Evolutionary conservation across 2,113 vertebrate species (phyloP).

Genomic region (Motacilla tschutschensis): DNA sequence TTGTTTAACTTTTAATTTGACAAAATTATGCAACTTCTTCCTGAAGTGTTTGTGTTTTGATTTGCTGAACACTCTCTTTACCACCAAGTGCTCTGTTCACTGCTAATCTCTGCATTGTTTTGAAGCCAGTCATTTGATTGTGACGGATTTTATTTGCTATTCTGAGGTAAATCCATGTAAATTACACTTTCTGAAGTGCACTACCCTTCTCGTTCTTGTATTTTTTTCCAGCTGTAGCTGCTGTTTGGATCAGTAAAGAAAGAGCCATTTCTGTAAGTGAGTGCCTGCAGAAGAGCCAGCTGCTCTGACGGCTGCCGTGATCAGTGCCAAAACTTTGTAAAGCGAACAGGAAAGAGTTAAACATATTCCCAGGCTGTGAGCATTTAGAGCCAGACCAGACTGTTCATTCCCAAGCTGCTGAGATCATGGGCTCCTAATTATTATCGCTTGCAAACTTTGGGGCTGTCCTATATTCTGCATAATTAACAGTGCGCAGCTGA

Average conservation of each 20-base stretch:
- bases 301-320: background rate
- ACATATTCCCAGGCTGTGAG: background rate
- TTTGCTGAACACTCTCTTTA: constrained; percentile 22
- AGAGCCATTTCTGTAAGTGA: background rate
- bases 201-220: background rate
- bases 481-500: background rate
- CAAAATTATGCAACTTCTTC: constrained; percentile 58
- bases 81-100: background rate
- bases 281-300: background rate
- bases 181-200: background rate
- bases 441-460: background rate
- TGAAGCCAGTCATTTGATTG: constrained; percentile 32
- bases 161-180: constrained; percentile 23
- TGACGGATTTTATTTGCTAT: constrained; percentile 32
- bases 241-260: constrained; percentile 1
- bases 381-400: background rate
- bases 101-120: constrained; percentile 14
- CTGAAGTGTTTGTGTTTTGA: constrained; percentile 53
- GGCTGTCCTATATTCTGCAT: background rate
- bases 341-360: background rate
- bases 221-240: background rate
- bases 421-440: constrained; percentile 17
- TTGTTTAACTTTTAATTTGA: constrained; percentile 72
- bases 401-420: background rate
- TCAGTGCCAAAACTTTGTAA: background rate